Conservation (phyloP, 2,797 vertebrate species). For the Triplophysa yarkandensis region DNA sequence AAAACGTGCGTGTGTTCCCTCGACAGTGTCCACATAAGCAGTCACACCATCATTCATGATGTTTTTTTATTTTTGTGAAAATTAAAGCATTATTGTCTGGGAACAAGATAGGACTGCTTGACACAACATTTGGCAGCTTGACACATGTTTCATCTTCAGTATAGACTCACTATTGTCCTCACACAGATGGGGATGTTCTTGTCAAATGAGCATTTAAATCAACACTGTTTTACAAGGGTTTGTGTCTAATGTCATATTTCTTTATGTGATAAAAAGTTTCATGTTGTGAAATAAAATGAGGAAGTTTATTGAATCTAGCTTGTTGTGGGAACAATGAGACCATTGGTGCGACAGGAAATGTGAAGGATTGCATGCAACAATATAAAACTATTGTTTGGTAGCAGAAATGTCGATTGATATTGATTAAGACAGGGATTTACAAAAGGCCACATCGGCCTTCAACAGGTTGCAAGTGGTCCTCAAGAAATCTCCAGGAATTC, state of each 20-base stretch:
- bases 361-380: neutral
- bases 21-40: neutral
- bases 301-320: neutral
- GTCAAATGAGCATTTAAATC: neutral
- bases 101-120: slow-evolving; percentile 10
- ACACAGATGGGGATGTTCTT: neutral
- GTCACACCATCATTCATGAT: neutral
- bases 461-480: too few relatives aligned
- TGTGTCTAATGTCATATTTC: neutral
- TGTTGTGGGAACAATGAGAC: neutral
- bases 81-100: slow-evolving; percentile 17
- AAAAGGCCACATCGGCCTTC: too few relatives aligned
- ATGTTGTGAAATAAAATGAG: neutral
- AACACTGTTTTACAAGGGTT: neutral
- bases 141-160: slow-evolving; percentile 32
- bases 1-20: neutral
- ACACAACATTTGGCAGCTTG: slow-evolving; percentile 15
- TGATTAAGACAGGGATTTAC: too few relatives aligned
- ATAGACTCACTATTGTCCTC: slow-evolving; percentile 30
- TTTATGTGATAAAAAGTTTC: neutral
- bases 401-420: too few relatives aligned
- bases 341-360: neutral
- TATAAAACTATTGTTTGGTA: neutral
- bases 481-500: too few relatives aligned
- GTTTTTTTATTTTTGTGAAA: slow-evolving; percentile 2